These are phyloP conservation scores for Tauraco erythrolophus DNA, from an alignment of 2,113 vertebrate genomes.

Conservation along the genomic window DNA sequence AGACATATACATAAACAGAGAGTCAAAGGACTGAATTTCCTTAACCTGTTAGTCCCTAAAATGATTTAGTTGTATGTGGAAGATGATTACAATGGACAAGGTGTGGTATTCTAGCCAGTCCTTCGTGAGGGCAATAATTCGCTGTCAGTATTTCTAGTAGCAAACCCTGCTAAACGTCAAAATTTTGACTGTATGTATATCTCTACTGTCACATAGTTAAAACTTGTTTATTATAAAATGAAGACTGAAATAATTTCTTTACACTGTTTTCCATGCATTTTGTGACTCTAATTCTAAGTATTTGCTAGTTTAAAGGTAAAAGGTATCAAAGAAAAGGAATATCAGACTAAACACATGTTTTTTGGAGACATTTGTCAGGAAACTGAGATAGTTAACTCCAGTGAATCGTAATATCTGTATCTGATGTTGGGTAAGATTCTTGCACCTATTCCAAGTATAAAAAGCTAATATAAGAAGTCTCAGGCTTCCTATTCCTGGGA, in stretches of 20 bases:
- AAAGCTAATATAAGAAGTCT: neutral
- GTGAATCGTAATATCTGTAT: neutral
- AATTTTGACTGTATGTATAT: neutral
- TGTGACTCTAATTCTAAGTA: neutral
- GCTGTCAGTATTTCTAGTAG: neutral
- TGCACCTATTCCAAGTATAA: neutral
- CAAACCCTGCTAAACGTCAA: neutral
- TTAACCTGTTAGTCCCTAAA: neutral
- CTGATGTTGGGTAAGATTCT: neutral
- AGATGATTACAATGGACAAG: neutral
- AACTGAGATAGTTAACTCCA: neutral
- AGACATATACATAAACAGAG: neutral
- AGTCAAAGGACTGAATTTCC: neutral
- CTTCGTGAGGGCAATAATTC: neutral
- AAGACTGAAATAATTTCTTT: neutral
- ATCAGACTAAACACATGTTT: fast-evolving
- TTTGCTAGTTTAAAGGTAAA: neutral
- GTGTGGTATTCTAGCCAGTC: neutral
- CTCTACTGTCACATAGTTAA: neutral
- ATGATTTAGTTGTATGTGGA: neutral
- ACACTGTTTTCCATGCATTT: neutral
- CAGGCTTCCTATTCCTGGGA: neutral
- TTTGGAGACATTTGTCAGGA: neutral
- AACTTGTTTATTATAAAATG: neutral
- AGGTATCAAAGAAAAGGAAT: neutral